phyloP scores from a whole-genome alignment of 2,113 vertebrate species.

The Myrmecobius fasciatus region DNA sequence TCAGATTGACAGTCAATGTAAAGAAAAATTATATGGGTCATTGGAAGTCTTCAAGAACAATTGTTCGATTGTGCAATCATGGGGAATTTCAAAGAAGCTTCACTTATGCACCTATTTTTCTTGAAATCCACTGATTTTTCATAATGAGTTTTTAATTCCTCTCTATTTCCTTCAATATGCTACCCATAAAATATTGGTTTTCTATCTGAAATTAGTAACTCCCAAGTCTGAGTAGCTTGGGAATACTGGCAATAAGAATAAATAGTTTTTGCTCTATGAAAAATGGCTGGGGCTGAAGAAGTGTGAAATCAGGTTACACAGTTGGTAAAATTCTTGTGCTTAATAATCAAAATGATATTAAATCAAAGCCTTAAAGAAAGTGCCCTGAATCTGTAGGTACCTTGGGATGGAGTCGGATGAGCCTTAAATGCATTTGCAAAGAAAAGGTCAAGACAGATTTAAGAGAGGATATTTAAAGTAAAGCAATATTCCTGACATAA shows the following conservation, averaged over 20 bases:
- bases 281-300: not conserved
- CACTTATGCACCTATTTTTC: not conserved
- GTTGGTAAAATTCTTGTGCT: not conserved
- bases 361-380: slow-evolving; percentile 4
- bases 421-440: not conserved
- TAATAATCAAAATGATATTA: slow-evolving; percentile 29
- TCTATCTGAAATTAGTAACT: slow-evolving; percentile 14
- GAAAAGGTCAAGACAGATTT: not conserved
- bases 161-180: slow-evolving; percentile 20
- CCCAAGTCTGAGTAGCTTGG: slow-evolving; percentile 3
- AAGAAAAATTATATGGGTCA: not conserved
- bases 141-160: slow-evolving; percentile 3
- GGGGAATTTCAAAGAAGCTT: not conserved
- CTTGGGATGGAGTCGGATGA: not conserved
- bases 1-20: not conserved
- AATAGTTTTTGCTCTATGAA: slow-evolving; percentile 2
- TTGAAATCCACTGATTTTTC: slow-evolving; percentile 37
- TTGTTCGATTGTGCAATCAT: not conserved
- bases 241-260: not conserved
- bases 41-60: not conserved
- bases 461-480: not conserved
- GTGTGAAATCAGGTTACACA: not conserved
- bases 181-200: slow-evolving; percentile 32
- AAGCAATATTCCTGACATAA: not conserved
- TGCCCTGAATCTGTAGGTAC: not conserved